Evolutionary conservation across 1,140 invertebrate genomes (phyloP).

Genomic region (Gerris buenoi): DNA sequence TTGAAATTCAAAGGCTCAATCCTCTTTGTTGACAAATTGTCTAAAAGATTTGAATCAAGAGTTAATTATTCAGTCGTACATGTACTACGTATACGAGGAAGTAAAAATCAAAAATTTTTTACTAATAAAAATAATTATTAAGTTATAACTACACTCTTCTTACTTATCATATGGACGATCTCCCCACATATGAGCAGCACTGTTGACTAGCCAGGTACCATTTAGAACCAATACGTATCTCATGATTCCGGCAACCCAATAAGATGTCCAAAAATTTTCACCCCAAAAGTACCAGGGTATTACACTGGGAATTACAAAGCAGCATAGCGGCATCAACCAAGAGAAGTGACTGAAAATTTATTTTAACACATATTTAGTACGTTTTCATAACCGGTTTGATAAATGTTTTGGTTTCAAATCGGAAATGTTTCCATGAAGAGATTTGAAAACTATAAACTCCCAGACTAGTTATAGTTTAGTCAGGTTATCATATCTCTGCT

Average conservation of each 20-base stretch:
- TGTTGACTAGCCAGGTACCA: slow-evolving; percentile 77
- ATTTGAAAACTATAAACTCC: no score
- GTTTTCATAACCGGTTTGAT: not conserved
- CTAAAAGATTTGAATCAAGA: no score
- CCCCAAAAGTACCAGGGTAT: slow-evolving; percentile 54
- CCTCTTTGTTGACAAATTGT: not conserved
- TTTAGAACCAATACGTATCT: slow-evolving; percentile 57
- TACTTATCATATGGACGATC: slow-evolving; percentile 32
- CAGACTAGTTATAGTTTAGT: not conserved
- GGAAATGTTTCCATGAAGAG: no score
- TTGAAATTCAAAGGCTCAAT: not conserved
- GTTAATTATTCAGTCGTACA: no score
- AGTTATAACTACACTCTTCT: no score
- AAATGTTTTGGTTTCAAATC: no score
- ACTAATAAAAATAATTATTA: no score
- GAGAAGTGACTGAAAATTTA: slow-evolving; percentile 48
- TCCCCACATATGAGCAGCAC: slow-evolving; percentile 63
- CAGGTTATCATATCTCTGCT: no score
- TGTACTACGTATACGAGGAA: no score
- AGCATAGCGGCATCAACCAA: slow-evolving; percentile 48
- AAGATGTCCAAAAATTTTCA: slow-evolving; percentile 38
- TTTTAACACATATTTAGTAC: not conserved
- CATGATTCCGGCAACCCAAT: slow-evolving; percentile 41
- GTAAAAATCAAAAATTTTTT: no score
- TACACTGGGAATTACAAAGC: slow-evolving; percentile 61